Evolutionary conservation across 2,797 vertebrate genomes (phyloP).

Genomic region (Limnodromus scolopaceus): DNA sequence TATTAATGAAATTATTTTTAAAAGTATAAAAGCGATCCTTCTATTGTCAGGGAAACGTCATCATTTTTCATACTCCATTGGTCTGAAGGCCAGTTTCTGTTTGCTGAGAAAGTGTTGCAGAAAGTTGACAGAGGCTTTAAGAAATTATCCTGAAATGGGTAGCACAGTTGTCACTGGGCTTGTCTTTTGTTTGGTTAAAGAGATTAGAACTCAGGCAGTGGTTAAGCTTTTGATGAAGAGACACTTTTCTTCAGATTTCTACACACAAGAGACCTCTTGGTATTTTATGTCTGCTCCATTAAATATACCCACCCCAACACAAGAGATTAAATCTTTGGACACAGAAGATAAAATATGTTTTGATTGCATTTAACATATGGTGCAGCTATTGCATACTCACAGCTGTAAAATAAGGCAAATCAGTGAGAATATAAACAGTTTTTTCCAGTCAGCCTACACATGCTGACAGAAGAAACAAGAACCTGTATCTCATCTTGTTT

Average conservation of each 20-base stretch:
- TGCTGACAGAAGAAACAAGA: slow-evolving; percentile 15
- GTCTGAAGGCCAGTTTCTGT: background rate
- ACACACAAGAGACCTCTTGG: background rate
- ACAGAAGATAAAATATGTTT: background rate
- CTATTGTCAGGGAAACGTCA: background rate
- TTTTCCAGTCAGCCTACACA: background rate
- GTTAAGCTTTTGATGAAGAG: background rate
- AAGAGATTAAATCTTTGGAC: background rate
- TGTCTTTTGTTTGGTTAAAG: background rate
- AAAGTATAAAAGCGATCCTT: background rate
- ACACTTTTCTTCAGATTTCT: background rate
- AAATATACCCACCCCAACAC: background rate
- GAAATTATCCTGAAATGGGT: background rate
- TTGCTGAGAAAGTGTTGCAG: background rate
- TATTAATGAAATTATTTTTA: background rate
- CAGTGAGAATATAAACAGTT: background rate
- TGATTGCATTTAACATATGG: background rate
- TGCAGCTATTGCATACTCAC: background rate
- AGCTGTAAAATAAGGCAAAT: background rate
- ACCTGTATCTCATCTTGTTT: background rate
- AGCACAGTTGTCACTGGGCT: background rate
- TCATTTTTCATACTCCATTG: background rate
- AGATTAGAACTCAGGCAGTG: background rate
- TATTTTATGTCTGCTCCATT: background rate
- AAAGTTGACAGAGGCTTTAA: background rate